Evolutionary conservation across 2,113 vertebrate species (phyloP).

Genomic region (Ammospiza nelsoni): DNA sequence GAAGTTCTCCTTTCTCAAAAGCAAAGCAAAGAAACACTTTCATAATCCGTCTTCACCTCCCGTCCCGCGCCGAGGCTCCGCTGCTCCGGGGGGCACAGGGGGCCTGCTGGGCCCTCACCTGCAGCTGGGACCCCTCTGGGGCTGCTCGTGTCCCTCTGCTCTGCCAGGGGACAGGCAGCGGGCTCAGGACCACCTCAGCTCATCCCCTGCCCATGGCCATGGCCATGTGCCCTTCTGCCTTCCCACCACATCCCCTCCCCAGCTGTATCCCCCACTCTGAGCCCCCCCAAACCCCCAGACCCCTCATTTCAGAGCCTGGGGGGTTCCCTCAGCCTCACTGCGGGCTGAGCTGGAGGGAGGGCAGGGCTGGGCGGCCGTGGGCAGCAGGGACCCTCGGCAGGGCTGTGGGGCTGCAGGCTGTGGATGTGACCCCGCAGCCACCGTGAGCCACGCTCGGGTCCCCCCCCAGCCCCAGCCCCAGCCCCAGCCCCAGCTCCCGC

Average conservation of each 20-base stretch:
- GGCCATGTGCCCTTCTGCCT: neutral
- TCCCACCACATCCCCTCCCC: neutral
- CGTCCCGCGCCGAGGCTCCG: neutral
- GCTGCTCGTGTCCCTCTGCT: neutral
- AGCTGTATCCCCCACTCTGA: accelerated
- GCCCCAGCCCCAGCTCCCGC: neutral
- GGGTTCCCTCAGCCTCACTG: neutral
- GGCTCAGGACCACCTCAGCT: neutral
- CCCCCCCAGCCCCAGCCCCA: neutral
- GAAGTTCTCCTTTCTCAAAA: constrained; percentile 62
- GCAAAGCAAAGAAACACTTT: constrained; percentile 65
- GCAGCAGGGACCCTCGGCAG: accelerated
- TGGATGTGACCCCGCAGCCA: neutral
- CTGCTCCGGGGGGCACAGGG: neutral
- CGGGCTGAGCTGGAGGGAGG: accelerated
- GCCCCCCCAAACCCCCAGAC: neutral
- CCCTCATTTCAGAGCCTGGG: too few relatives aligned
- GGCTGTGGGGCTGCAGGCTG: neutral
- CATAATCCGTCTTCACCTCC: constrained; percentile 16
- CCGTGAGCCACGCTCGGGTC: neutral
- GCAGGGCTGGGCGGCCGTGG: accelerated
- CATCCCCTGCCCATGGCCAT: neutral
- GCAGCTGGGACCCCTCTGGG: neutral
- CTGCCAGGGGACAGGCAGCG: accelerated
- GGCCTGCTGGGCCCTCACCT: neutral